These are phyloP conservation scores for Nansenia antarctica DNA, from an alignment of 2,113 vertebrate genomes.

Conservation along the genomic window DNA sequence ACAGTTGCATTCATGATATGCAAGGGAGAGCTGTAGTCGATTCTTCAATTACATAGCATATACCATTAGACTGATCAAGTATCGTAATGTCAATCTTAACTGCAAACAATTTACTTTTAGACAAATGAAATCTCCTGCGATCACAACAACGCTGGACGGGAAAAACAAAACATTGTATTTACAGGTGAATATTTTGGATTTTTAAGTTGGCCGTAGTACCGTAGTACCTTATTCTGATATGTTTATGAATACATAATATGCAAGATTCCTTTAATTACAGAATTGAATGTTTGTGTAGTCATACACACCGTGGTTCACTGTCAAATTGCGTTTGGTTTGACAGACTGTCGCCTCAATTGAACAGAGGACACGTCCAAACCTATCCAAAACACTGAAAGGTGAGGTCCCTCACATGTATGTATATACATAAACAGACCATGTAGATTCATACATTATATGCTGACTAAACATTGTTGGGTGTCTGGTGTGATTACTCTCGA, in stretches of 20 bases:
- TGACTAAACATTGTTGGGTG: too few species aligned
- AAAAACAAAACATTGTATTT: conserved; percentile 96
- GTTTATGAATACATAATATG: too few species aligned
- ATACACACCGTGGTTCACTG: too few species aligned
- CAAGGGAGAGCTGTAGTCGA: too few species aligned
- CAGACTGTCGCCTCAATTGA: conserved; percentile 91
- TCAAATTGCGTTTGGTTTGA: conserved; percentile 2
- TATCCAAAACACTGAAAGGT: conserved; percentile 93
- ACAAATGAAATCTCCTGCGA: conserved; percentile 94
- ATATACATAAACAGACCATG: not conserved
- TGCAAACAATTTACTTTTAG: conserved; percentile 64
- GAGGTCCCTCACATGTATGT: conserved; percentile 14
- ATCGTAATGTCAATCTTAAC: not conserved
- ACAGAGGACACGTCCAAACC: conserved; percentile 89
- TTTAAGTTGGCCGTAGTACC: not conserved
- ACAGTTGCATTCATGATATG: too few species aligned
- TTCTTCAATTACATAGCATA: too few species aligned
- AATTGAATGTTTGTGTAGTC: too few species aligned
- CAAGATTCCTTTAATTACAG: too few species aligned
- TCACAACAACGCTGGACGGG: conserved; percentile 90
- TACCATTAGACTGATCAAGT: not conserved
- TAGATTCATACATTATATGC: not conserved
- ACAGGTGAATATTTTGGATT: conserved; percentile 78
- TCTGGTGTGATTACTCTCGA: too few species aligned
- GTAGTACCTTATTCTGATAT: too few species aligned